Evolutionary conservation across 2,113 vertebrate species (phyloP).

Genomic region (Xiphorhynchus elegans): DNA sequence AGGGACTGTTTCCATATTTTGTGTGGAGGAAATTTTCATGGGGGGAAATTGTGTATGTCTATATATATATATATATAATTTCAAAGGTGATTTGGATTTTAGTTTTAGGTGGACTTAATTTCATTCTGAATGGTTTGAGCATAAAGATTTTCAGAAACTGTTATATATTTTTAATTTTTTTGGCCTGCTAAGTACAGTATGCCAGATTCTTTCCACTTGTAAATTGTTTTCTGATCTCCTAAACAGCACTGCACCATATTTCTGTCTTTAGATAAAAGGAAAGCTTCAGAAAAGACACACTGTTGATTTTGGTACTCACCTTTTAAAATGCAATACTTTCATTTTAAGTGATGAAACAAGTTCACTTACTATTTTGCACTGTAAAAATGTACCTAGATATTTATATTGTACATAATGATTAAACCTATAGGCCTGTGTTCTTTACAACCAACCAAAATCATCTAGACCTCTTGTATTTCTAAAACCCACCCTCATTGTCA

Average conservation of each 20-base stretch:
- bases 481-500: not conserved
- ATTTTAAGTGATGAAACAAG: not conserved
- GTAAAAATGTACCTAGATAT: not conserved
- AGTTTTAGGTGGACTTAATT: not conserved
- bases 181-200: not conserved
- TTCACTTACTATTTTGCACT: not conserved
- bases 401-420: not conserved
- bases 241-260: not conserved
- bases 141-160: not conserved
- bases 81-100: not conserved
- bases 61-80: not conserved
- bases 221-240: slow-evolving; percentile 36
- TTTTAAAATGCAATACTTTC: not conserved
- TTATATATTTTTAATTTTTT: not conserved
- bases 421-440: not conserved
- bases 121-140: not conserved
- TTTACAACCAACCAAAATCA: not conserved
- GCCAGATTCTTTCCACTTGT: not conserved
- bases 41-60: not conserved
- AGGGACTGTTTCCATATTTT: not conserved
- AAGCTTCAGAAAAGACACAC: slow-evolving; percentile 10
- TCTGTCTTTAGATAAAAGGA: not conserved
- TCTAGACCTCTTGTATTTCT: not conserved
- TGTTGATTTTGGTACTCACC: not conserved
- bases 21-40: fast-evolving